Evolutionary conservation across 2,113 vertebrate genomes (phyloP).

Genomic region (Alectura lathami): DNA sequence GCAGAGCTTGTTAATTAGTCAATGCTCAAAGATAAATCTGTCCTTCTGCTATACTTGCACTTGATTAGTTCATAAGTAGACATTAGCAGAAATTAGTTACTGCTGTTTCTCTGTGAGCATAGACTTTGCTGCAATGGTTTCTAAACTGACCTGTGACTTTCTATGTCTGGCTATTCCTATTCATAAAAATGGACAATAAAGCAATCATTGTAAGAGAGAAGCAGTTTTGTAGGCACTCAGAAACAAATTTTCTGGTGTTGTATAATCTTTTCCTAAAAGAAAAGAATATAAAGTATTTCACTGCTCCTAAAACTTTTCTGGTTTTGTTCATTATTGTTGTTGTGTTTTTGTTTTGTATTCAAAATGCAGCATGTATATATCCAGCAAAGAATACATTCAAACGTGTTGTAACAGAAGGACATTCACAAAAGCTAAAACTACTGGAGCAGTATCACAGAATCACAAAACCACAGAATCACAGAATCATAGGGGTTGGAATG

Average conservation of each 20-base stretch:
- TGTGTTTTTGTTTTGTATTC: rapidly evolving
- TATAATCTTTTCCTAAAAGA: neutral
- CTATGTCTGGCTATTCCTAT: neutral
- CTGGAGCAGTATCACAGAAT: neutral
- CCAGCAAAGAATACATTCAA: neutral
- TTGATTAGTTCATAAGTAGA: too few relatives aligned
- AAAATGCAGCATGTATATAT: neutral
- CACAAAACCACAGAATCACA: too few relatives aligned
- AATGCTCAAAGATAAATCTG: neutral
- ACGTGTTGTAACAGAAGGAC: neutral
- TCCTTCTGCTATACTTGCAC: neutral
- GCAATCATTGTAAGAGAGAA: neutral
- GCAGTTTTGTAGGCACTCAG: neutral
- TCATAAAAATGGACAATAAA: neutral
- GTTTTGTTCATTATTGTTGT: rapidly evolving
- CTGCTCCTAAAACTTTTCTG: neutral
- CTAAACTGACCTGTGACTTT: neutral
- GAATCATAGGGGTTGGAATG: too few relatives aligned
- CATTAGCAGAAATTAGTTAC: neutral
- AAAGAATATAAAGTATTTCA: neutral
- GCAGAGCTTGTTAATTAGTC: neutral
- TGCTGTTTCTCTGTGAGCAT: neutral
- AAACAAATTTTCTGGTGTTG: neutral
- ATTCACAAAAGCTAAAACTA: neutral
- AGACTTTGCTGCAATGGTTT: neutral